Conservation (phyloP, 2,113 vertebrate species). For the Oreochromis niloticus region DNA sequence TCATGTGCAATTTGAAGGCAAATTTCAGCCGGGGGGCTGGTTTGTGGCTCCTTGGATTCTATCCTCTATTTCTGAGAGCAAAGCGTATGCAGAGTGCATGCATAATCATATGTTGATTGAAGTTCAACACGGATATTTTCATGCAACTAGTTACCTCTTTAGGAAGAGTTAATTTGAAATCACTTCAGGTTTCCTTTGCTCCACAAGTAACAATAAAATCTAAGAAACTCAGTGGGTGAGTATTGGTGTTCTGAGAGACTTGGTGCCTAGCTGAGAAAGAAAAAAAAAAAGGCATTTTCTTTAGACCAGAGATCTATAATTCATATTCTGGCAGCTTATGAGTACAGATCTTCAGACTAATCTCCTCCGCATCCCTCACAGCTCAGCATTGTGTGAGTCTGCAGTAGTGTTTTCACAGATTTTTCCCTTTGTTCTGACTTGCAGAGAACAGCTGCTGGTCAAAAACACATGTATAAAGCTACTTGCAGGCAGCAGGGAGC, state of each 20-base stretch:
- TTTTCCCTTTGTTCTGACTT: not conserved
- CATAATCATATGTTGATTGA: not conserved
- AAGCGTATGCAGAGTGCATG: not conserved
- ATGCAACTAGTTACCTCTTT: not conserved
- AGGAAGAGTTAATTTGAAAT: not conserved
- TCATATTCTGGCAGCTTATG: not conserved
- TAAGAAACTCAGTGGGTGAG: conserved; percentile 4
- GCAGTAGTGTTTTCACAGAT: not conserved
- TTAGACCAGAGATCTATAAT: conserved; percentile 13
- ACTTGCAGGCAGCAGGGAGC: not conserved
- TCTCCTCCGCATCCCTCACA: not conserved
- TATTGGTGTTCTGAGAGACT: not conserved
- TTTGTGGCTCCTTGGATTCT: not conserved
- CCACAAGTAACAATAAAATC: conserved; percentile 14
- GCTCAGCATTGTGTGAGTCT: not conserved
- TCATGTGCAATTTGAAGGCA: not conserved
- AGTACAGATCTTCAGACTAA: not conserved
- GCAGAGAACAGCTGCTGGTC: not conserved
- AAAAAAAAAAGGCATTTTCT: not conserved
- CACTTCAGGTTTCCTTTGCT: not conserved
- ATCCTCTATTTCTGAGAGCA: not conserved
- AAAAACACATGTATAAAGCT: not conserved
- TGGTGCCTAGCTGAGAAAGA: not conserved
- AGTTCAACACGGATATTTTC: not conserved
- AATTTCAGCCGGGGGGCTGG: not conserved